These are phyloP conservation scores for Sinotaia quadrata DNA, from an alignment of 2,888 invertebrate species.

Conservation along the genomic window DNA sequence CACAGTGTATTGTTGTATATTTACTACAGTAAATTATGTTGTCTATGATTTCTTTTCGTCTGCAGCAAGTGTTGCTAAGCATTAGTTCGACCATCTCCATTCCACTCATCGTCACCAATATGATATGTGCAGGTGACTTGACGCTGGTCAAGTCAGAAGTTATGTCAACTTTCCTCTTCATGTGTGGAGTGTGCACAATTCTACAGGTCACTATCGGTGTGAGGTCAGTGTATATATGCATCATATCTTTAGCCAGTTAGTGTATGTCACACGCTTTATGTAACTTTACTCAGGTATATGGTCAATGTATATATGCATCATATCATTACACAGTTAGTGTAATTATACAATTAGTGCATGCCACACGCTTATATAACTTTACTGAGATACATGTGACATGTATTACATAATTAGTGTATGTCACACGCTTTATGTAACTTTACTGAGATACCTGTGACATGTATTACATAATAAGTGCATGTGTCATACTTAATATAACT, in stretches of 20 bases:
- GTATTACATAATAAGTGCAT: too few species aligned
- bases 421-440: too few species aligned
- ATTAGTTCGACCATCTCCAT: constrained; percentile 62
- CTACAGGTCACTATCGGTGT: constrained; percentile 59
- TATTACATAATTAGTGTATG: too few species aligned
- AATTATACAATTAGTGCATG: too few species aligned
- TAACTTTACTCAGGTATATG: too few species aligned
- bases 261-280: too few species aligned
- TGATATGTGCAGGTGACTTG: constrained; percentile 58
- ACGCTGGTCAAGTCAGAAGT: constrained; percentile 57
- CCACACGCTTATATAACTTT: too few species aligned
- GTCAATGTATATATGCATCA: too few species aligned
- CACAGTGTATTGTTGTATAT: neutral
- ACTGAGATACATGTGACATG: too few species aligned
- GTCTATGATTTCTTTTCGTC: neutral
- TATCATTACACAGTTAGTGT: too few species aligned
- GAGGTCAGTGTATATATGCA: constrained; percentile 43
- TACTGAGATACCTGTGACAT: too few species aligned
- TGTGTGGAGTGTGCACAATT: constrained; percentile 62
- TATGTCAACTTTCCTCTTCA: constrained; percentile 63
- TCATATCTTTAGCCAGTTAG: neutral
- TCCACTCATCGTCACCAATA: constrained; percentile 54
- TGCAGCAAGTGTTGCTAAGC: constrained; percentile 60
- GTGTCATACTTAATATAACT: too few species aligned
- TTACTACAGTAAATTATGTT: neutral